Evolutionary conservation across 1,140 invertebrate species (phyloP).

Genomic region (Lordiphosa clarofinis): DNA sequence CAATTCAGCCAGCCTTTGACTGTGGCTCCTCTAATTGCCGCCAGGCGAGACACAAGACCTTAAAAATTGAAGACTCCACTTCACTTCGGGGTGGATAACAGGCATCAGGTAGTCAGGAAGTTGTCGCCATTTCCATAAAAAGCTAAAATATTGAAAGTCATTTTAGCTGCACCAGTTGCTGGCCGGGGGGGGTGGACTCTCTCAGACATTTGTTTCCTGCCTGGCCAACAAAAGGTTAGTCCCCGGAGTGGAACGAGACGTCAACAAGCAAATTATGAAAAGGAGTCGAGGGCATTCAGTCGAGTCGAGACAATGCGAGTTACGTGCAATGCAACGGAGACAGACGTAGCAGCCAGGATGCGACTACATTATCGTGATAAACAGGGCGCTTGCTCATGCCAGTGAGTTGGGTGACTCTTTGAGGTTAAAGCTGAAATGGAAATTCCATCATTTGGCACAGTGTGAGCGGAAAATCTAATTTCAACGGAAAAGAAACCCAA

Average conservation of each 20-base stretch:
- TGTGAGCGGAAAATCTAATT: no score
- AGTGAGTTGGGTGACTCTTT: slow-evolving; percentile 38
- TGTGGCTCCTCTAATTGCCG: slow-evolving; percentile 35
- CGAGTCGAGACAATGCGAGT: slow-evolving; percentile 29
- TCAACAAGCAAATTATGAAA: slow-evolving; percentile 70
- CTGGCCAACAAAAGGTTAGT: background rate
- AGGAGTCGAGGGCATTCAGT: slow-evolving; percentile 11
- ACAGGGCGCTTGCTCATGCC: slow-evolving; percentile 32
- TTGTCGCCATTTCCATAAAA: slow-evolving; percentile 70
- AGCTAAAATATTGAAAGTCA: slow-evolving; percentile 74
- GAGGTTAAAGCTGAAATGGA: slow-evolving; percentile 7
- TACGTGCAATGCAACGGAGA: slow-evolving; percentile 50
- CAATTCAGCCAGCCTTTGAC: slow-evolving; percentile 31
- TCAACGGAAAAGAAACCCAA: no score
- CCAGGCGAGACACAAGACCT: background rate
- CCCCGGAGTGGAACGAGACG: slow-evolving; percentile 15
- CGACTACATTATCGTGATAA: slow-evolving; percentile 74
- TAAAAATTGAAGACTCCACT: slow-evolving; percentile 9
- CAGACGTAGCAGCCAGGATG: slow-evolving; percentile 26
- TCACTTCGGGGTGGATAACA: slow-evolving; percentile 2
- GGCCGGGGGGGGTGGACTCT: slow-evolving; percentile 14
- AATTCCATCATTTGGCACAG: no score
- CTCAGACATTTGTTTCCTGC: slow-evolving; percentile 9
- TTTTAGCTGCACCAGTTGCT: slow-evolving; percentile 41
- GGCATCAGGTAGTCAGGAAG: slow-evolving; percentile 42